Evolutionary conservation across 1,140 invertebrate species (phyloP).

Genomic region (Stegodyphus mimosarum): DNA sequence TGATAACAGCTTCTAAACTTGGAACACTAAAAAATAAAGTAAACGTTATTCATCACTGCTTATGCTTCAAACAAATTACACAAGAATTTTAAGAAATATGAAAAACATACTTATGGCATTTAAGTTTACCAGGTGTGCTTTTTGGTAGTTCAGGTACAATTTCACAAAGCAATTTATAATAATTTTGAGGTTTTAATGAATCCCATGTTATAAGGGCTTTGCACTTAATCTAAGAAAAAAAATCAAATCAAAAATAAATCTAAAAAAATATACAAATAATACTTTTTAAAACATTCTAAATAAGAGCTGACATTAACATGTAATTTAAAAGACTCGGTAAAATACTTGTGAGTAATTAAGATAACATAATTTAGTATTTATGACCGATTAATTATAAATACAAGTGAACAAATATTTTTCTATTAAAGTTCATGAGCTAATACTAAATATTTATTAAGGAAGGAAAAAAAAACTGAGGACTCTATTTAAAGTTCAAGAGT

Average conservation of each 20-base stretch:
- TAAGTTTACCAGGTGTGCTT: slow-evolving; percentile 12
- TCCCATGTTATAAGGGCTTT: slow-evolving; percentile 80
- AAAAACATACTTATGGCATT: slow-evolving; percentile 11
- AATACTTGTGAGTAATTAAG: not conserved
- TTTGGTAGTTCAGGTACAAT: slow-evolving; percentile 68
- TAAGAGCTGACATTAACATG: no score
- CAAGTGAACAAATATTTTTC: no score
- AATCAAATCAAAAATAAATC: slow-evolving; percentile 4
- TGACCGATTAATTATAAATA: no score
- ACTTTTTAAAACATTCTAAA: no score
- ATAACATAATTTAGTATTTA: no score
- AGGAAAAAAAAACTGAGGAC: no score
- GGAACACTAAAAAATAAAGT: slow-evolving; percentile 66
- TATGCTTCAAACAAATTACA: no score
- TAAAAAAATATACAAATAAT: not conserved
- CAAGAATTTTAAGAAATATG: not conserved
- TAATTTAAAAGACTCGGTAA: not conserved
- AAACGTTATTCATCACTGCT: not conserved
- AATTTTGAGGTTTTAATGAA: slow-evolving; percentile 77
- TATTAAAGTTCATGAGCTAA: no score
- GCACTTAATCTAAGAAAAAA: slow-evolving; percentile 73
- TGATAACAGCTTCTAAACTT: slow-evolving; percentile 19
- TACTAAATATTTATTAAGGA: no score
- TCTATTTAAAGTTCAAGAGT: no score
- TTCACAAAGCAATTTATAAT: slow-evolving; percentile 76